phyloP scores from a whole-genome alignment of 1,140 invertebrate species.

The Anoplolepis gracilipes region DNA sequence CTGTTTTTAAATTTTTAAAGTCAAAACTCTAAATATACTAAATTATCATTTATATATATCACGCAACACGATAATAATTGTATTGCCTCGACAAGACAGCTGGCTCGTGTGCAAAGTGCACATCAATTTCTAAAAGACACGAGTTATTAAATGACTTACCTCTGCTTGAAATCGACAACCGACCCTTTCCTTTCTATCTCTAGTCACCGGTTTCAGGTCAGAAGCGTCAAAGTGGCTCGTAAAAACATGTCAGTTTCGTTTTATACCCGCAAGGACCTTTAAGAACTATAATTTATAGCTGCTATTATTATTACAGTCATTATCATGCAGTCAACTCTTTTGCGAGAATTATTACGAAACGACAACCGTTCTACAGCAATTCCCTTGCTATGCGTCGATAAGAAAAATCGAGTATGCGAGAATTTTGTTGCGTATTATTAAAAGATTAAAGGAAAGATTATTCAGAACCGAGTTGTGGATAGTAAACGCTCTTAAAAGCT shows the following conservation, averaged over 20 bases:
- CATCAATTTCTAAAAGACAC: conserved; percentile 27
- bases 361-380: background rate
- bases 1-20: no score
- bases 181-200: background rate
- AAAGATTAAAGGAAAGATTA: background rate
- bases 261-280: background rate
- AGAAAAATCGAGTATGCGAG: background rate
- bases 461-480: background rate
- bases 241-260: conserved; percentile 36
- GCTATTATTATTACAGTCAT: conserved; percentile 9
- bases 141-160: conserved; percentile 27
- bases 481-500: background rate
- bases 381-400: background rate
- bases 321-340: conserved; percentile 39
- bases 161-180: conserved; percentile 32
- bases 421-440: background rate
- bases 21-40: conserved; percentile 1
- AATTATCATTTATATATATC: background rate
- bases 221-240: conserved; percentile 38
- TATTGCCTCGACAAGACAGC: background rate
- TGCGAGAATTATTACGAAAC: conserved; percentile 28
- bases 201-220: conserved; percentile 25
- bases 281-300: conserved; percentile 31
- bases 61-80: conserved; percentile 27
- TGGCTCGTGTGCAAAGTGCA: background rate